Evolutionary conservation across 2,113 vertebrate species (phyloP).

Genomic region (Xerus inauris): DNA sequence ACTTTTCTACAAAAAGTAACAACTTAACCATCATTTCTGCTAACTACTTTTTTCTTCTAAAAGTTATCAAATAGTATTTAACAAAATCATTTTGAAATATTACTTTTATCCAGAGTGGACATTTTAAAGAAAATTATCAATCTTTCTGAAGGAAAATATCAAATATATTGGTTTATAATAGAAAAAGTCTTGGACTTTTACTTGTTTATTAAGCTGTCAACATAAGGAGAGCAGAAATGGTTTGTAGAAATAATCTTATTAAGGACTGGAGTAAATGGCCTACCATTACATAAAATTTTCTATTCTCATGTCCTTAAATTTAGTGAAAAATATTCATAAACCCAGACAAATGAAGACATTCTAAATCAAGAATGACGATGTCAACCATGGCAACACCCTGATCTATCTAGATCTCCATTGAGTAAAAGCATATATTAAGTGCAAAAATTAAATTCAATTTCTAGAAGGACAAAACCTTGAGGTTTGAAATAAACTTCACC

Average conservation of each 20-base stretch:
- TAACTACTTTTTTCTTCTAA: neutral
- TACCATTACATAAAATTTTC: neutral
- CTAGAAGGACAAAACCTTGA: neutral
- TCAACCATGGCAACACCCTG: neutral
- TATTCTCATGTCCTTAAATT: neutral
- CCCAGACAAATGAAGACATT: neutral
- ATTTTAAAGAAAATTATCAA: conserved; percentile 2
- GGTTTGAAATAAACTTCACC: neutral
- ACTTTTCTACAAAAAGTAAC: neutral
- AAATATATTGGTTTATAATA: neutral
- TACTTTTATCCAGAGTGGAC: neutral
- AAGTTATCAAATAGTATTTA: conserved; percentile 32
- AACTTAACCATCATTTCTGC: neutral
- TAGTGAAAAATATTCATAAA: neutral
- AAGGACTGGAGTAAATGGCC: neutral
- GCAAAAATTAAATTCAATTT: neutral
- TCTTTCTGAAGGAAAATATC: neutral
- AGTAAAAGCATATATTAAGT: neutral
- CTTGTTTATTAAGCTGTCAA: neutral
- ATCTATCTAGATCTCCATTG: neutral
- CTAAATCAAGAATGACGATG: neutral
- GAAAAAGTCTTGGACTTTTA: neutral
- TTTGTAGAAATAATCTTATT: neutral
- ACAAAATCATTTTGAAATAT: neutral
- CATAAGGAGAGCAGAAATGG: neutral